phyloP scores from a whole-genome alignment of 2,797 vertebrate species.

The Gymnothorax reevesii region DNA sequence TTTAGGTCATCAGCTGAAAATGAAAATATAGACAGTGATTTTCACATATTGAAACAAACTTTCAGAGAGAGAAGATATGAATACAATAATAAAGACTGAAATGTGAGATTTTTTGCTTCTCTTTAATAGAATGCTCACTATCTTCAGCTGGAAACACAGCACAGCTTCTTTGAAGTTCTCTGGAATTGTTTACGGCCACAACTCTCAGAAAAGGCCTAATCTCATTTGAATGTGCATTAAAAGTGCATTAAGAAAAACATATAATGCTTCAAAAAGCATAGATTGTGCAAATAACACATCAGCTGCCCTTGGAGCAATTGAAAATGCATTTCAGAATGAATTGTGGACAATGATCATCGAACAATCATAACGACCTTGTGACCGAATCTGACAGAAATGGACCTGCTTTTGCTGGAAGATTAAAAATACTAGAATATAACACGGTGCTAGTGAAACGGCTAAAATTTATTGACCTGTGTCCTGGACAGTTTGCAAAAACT shows the following conservation, averaged over 20 bases:
- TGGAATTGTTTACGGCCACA: no score
- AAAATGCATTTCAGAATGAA: background rate
- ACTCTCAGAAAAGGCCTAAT: no score
- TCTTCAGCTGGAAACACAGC: background rate
- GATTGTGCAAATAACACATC: background rate
- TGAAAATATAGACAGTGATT: no score
- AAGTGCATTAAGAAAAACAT: slow-evolving; percentile 4
- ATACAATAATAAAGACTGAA: background rate
- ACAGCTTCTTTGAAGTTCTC: background rate
- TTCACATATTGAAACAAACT: background rate
- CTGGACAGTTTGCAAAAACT: background rate
- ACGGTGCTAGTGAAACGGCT: background rate
- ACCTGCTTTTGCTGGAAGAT: background rate
- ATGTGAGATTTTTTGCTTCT: background rate
- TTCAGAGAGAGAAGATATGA: background rate
- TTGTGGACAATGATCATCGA: background rate
- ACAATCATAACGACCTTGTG: no score
- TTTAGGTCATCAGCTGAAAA: no score
- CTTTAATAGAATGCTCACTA: background rate
- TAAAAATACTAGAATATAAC: background rate
- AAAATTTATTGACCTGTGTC: background rate
- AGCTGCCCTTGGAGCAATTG: background rate
- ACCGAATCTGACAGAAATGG: no score
- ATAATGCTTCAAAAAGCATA: background rate
- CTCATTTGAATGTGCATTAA: background rate